Percentiles rank a stretch among this genome's conserved stretches.
These are phyloP conservation scores for Cremastinae sp. DNA, from an alignment of 2,888 invertebrate genomes.

Conservation along the genomic window DNA sequence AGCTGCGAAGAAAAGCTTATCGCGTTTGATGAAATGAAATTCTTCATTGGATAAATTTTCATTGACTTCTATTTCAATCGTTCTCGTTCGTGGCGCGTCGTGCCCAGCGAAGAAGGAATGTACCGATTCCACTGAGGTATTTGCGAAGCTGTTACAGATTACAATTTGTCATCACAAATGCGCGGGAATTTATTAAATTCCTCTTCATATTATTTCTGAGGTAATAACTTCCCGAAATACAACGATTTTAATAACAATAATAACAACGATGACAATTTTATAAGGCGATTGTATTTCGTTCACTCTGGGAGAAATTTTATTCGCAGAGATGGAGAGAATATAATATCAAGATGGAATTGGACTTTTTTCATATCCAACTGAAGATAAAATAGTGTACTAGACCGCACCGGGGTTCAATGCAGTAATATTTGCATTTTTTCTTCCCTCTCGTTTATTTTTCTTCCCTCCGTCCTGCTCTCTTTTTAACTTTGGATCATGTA, in stretches of 20 bases:
- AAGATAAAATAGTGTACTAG: conserved; percentile 23
- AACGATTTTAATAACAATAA: not conserved
- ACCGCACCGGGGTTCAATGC: conserved; percentile 30
- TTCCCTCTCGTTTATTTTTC: not conserved
- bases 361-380: conserved; percentile 39
- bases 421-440: conserved; percentile 36
- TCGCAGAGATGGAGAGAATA: not conserved
- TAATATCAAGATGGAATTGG: conserved; percentile 21
- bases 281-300: too few species aligned
- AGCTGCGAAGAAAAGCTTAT: not conserved
- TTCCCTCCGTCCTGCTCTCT: not conserved
- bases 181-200: too few species aligned
- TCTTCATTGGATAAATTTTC: conserved; percentile 2
- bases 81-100: too few species aligned
- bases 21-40: not conserved
- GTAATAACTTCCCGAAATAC: not conserved
- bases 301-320: too few species aligned
- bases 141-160: too few species aligned
- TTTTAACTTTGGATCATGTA: conserved; percentile 32
- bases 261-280: not conserved
- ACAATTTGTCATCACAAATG: too few species aligned
- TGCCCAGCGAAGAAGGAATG: too few species aligned
- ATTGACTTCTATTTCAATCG: too few species aligned
- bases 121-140: too few species aligned
- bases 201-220: too few species aligned